Percentiles rank a stretch among this genome's conserved stretches.
Evolutionary conservation across 2,797 vertebrate genomes (phyloP).

Genomic region (Fringilla coelebs): DNA sequence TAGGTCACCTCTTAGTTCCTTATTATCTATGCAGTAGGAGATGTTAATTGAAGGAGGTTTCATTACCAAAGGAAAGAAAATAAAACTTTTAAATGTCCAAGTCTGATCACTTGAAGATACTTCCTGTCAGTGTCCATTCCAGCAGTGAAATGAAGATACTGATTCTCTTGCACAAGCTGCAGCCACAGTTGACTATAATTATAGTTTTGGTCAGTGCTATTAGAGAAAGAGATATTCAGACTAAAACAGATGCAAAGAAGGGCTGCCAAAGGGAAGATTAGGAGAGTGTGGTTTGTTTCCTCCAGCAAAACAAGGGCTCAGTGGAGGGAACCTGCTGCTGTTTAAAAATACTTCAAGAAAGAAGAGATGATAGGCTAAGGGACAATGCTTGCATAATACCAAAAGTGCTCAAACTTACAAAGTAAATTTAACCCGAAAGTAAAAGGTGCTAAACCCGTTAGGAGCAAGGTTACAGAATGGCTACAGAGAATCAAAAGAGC

Average conservation of each 20-base stretch:
- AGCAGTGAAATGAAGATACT: neutral
- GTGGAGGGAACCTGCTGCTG: neutral
- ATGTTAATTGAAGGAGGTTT: neutral
- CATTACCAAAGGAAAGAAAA: neutral
- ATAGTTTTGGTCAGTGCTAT: neutral
- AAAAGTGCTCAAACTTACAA: neutral
- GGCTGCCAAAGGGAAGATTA: conserved; percentile 9
- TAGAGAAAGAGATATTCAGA: neutral
- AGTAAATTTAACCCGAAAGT: neutral
- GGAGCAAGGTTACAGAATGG: neutral
- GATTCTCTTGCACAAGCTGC: neutral
- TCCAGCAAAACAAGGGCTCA: neutral
- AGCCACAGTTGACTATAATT: neutral
- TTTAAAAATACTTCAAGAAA: neutral
- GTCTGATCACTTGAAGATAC: neutral
- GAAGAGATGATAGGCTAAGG: neutral
- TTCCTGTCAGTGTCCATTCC: neutral
- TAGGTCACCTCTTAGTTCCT: neutral
- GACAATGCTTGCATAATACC: neutral
- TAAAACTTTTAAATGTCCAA: neutral
- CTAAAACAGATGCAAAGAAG: conserved; percentile 37
- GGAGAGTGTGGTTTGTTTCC: neutral
- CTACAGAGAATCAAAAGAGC: neutral
- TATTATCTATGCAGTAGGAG: neutral
- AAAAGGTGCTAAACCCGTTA: neutral